A percentile compares a stretch with the other conserved stretches of the same genome.
These are phyloP conservation scores for Crematogaster levior DNA, from an alignment of 2,888 invertebrate species.

Conservation along the genomic window DNA sequence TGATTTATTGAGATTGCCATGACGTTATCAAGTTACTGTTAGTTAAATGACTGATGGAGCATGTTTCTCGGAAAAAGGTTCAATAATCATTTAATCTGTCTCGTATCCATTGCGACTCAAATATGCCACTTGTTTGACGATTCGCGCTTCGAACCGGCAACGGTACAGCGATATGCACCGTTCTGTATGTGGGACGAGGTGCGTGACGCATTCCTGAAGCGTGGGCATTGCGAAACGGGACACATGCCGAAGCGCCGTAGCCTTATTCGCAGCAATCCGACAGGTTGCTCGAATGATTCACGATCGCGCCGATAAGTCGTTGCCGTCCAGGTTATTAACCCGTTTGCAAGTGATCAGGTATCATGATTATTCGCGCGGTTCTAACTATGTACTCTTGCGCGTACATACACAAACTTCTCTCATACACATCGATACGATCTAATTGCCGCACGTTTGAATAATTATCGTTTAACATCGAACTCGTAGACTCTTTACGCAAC, in stretches of 20 bases:
- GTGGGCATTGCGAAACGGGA: conserved; percentile 67
- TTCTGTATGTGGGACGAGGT: conserved; percentile 66
- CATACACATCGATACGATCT: not conserved
- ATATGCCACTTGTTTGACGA: conserved; percentile 43
- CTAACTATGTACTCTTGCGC: not conserved
- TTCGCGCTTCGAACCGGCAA: conserved; percentile 8
- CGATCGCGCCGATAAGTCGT: conserved; percentile 49
- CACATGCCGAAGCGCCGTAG: conserved; percentile 55
- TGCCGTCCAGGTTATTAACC: conserved; percentile 56
- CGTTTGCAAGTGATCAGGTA: conserved; percentile 20
- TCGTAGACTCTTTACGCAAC: not conserved
- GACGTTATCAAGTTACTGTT: not conserved
- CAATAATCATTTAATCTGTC: conserved; percentile 35
- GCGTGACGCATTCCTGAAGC: conserved; percentile 55
- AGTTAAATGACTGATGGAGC: not conserved
- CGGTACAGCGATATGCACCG: conserved; percentile 60
- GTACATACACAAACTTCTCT: not conserved
- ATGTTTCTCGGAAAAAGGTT: conserved; percentile 8
- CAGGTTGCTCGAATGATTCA: conserved; percentile 64
- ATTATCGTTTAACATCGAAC: not conserved
- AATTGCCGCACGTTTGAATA: not conserved
- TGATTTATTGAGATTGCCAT: conserved; percentile 17
- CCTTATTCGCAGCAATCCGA: conserved; percentile 64
- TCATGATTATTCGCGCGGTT: conserved; percentile 2
- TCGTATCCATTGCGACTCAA: conserved; percentile 5